Evolutionary conservation across 2,113 vertebrate genomes (phyloP).

Genomic region (Chaetodon auriga): DNA sequence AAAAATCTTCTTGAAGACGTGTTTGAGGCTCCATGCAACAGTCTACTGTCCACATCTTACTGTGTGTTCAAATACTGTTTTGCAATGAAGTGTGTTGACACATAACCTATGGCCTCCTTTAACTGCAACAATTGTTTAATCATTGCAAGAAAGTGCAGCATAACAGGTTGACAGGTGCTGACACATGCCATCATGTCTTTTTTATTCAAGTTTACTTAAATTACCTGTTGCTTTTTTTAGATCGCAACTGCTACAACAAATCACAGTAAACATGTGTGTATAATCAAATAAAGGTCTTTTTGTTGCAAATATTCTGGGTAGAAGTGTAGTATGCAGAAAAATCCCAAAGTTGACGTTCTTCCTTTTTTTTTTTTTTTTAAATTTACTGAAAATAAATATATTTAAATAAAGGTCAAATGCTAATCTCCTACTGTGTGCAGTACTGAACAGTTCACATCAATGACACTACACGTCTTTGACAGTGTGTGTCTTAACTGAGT

Average conservation of each 20-base stretch:
- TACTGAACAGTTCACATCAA: neutral
- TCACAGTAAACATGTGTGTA: neutral
- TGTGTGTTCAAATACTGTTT: neutral
- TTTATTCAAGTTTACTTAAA: neutral
- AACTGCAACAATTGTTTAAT: neutral
- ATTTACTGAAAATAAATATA: too few species aligned
- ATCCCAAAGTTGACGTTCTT: too few species aligned
- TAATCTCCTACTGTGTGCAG: neutral
- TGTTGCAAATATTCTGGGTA: neutral
- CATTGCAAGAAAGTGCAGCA: neutral
- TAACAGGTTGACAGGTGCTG: neutral
- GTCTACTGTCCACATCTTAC: neutral
- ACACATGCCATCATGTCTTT: neutral
- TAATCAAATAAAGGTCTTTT: neutral
- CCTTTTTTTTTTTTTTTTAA: too few species aligned
- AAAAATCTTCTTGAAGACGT: conserved; percentile 1
- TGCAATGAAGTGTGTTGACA: neutral
- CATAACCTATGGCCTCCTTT: neutral
- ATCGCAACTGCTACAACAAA: neutral
- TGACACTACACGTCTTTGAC: too few species aligned
- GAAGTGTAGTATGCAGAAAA: neutral
- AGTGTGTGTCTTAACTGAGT: too few species aligned
- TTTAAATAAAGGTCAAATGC: neutral
- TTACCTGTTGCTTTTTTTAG: neutral
- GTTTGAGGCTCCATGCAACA: conserved; percentile 6